These are phyloP conservation scores for Montipora cactus DNA, from an alignment of 64 coral and sea anemone species.

Conservation along the genomic window DNA sequence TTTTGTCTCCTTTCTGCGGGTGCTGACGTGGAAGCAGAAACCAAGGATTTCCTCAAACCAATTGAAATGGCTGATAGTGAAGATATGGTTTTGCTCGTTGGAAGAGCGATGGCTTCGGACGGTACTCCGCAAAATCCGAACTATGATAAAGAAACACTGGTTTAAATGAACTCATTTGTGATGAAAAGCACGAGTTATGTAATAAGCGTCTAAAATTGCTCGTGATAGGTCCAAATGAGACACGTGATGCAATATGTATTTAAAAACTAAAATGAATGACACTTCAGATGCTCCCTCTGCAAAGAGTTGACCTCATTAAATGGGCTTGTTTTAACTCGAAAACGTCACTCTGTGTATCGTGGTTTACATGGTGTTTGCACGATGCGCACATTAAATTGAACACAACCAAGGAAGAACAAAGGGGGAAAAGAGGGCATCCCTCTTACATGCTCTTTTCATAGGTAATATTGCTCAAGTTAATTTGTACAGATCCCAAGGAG, in stretches of 20 bases:
- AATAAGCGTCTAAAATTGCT: neutral
- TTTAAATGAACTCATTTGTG: neutral
- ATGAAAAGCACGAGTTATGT: neutral
- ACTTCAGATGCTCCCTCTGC: no score
- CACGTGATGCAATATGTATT: neutral
- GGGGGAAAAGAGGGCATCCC: no score
- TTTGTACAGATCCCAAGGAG: no score
- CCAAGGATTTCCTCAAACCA: constrained; percentile 72
- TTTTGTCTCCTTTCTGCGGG: constrained; percentile 65
- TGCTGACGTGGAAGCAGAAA: constrained; percentile 79
- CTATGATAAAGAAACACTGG: constrained; percentile 80
- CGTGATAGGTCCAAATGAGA: neutral
- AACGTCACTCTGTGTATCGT: no score
- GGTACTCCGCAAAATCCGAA: constrained; percentile 17
- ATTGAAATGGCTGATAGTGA: constrained; percentile 75
- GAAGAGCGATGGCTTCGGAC: constrained; percentile 69
- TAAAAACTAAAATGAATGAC: no score
- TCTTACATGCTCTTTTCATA: no score
- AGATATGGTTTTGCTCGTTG: constrained; percentile 71
- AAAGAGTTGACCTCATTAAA: no score
- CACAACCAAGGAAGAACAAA: no score
- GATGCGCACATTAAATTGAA: no score
- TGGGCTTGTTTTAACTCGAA: no score
- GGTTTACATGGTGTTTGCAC: no score
- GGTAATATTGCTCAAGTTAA: no score